Base-by-base conservation (phyloP, 2,888 invertebrate genomes). In the Disparrhopalites patrizii region DNA sequence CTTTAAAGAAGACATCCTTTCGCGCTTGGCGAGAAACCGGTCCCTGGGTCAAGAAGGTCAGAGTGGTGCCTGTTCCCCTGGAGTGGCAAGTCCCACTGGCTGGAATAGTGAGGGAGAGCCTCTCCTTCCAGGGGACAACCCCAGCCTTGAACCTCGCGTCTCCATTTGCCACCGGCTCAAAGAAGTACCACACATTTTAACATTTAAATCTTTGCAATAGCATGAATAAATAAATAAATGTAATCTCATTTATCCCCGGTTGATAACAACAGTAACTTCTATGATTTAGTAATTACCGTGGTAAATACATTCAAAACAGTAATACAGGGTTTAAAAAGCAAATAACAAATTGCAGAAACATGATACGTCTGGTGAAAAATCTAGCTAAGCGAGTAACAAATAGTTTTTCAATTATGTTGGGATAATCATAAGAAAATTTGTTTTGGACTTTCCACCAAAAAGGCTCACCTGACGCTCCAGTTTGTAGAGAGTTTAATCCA, bases 401-500 rank as follows among this genome's bases (percentile, higher is more conserved):
- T 10, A 33, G 36, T 33, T 33, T 33, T 33, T n/a, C n/a, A n/a
- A n/a, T n/a, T n/a, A n/a, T n/a, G n/a, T n/a, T n/a, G n/a, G n/a
- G n/a, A n/a, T n/a, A n/a, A n/a, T n/a, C n/a, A n/a, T n/a, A n/a
- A n/a, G n/a, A n/a, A n/a, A n/a, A n/a, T n/a, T n/a, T n/a, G n/a
- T n/a, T n/a, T n/a, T n/a, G n/a, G n/a, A n/a, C n/a, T n/a, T n/a
- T n/a, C n/a, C n/a, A n/a, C n/a, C n/a, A n/a, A n/a, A n/a, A n/a
- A 65, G 68, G 68, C 68, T 28, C 64, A 74, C 58, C 67, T 75
- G 52, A 75, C 75, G 1, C 62, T 75, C 3, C 70, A 70, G 40
- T 75, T 75, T 66, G 75, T 75, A 38, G 75, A 75, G 60, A 75
- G 75, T 52, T 63, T 75, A 62, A 74, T 75, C 47, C 70, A 68